Base-by-base conservation (phyloP, 1,140 invertebrate species). In the Lordiphosa mommai region DNA sequence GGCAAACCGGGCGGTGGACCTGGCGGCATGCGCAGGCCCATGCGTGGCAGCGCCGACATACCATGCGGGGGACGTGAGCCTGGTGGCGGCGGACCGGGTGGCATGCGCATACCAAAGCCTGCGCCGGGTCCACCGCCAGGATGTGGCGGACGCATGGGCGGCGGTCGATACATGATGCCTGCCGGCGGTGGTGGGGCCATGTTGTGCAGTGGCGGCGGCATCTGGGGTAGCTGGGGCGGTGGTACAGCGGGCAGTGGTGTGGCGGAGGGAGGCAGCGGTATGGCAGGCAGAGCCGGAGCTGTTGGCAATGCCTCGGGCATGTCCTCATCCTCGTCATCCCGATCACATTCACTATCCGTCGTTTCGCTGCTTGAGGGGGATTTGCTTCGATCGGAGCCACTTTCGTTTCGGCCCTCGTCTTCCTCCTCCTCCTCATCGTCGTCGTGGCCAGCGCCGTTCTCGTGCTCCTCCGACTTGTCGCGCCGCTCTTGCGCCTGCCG, bases 1-100 rank as follows among this genome's bases (percentile, higher is more conserved):
- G 91, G 90, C 53, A 91, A 68, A 74, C 94, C 94, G 13, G 93
- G 93, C 6, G 93, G 93, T 17, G 93, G 94, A 29, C 92, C 93
- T 1, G 93, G 93, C 1, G 93, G 91, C 68, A 92, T 84, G 0
- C 90, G 84, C 40, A 89, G 86, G 14, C 82, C 86, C 61, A 88
- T 88, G 12, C 80, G 71, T 5, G 90, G 89, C 59, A 91, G 82
- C 71, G 93, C 93, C 13, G 93, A 92, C 29, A 91, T 55, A 4
- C 90, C 87, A 8, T 91, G 93, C 27, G 91, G 93, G 33, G 91
- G 93, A 44, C 92, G 90, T n/a, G 73, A 20, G 0, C 92, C 92
- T 0, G 92, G 92, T 27, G 92, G 92, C 27, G 92, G 93, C 4
- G 93, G 92, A 2, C 93, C 93, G 9, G 92, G 92, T 1, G 92